phyloP scores from a whole-genome alignment of 2,888 invertebrate genomes.

The Orchestes rusci region DNA sequence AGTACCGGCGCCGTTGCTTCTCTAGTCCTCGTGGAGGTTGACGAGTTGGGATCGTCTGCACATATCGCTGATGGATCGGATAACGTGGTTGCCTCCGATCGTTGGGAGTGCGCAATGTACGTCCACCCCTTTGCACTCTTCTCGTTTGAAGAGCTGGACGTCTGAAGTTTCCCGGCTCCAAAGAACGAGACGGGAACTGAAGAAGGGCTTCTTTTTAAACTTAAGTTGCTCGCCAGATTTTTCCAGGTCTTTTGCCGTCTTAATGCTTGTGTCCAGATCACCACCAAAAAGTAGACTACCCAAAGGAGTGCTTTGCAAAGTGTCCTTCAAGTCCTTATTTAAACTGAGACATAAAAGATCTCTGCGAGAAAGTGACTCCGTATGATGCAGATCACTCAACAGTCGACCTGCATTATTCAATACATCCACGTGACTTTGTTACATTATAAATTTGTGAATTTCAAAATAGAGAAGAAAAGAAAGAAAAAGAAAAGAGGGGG shows the following conservation, averaged over 20 bases:
- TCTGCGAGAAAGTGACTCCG: slow-evolving; percentile 8
- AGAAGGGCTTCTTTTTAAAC: background rate
- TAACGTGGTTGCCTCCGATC: slow-evolving; percentile 2
- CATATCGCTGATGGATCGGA: too few relatives aligned
- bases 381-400: slow-evolving; percentile 10
- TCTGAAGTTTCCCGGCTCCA: slow-evolving; percentile 10
- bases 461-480: too few relatives aligned
- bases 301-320: slow-evolving; percentile 2
- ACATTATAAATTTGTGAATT: too few relatives aligned
- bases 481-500: too few relatives aligned
- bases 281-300: slow-evolving; percentile 5
- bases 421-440: too few relatives aligned
- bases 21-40: too few relatives aligned
- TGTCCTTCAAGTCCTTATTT: slow-evolving; percentile 8
- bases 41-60: too few relatives aligned
- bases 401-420: slow-evolving; percentile 11
- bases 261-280: slow-evolving; percentile 7
- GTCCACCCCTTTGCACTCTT: slow-evolving; percentile 5
- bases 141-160: slow-evolving; percentile 6
- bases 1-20: too few relatives aligned
- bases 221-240: slow-evolving; percentile 10
- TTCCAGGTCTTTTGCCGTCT: slow-evolving; percentile 6
- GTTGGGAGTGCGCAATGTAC: slow-evolving; percentile 1
- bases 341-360: slow-evolving; percentile 3
- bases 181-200: background rate